phyloP scores from a whole-genome alignment of 35 echinoderm and acorn worm species.

The Stichopus chloronotus region DNA sequence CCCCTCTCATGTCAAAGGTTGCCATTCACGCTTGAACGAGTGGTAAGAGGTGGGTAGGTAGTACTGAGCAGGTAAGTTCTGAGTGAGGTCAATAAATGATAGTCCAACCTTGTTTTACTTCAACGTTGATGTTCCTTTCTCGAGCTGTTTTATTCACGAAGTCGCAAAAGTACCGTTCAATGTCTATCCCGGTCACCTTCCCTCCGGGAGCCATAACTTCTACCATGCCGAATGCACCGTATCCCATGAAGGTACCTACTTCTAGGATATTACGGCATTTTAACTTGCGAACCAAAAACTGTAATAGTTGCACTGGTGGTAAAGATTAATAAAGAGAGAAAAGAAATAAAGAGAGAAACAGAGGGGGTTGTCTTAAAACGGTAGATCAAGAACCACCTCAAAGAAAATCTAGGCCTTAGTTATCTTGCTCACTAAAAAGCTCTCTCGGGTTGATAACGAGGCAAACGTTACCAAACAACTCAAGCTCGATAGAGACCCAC shows the following conservation, averaged over 20 bases:
- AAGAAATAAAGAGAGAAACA: no score
- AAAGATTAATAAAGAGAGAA: not conserved
- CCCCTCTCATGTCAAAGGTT: not conserved
- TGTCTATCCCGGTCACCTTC: constrained; percentile 26
- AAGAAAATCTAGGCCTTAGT: no score
- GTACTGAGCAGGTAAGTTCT: not conserved
- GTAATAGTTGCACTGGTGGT: constrained; percentile 11
- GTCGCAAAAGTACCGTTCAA: constrained; percentile 27
- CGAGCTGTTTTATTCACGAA: constrained; percentile 11
- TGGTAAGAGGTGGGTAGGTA: not conserved
- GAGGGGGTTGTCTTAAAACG: no score
- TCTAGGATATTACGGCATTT: constrained; percentile 22
- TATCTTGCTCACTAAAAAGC: no score
- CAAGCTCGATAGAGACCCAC: not conserved
- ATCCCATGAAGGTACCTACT: constrained; percentile 23
- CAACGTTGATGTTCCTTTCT: not conserved
- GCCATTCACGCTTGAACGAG: not conserved
- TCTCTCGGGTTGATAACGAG: no score
- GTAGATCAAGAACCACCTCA: no score
- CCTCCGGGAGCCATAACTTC: constrained; percentile 30
- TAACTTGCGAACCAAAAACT: not conserved
- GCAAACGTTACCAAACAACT: no score
- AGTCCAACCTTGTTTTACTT: constrained; percentile 14
- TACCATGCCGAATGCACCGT: constrained; percentile 20
- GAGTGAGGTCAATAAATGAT: not conserved